Base-by-base conservation (phyloP, 2,888 invertebrate species). In the Sminthurinus aureus region DNA sequence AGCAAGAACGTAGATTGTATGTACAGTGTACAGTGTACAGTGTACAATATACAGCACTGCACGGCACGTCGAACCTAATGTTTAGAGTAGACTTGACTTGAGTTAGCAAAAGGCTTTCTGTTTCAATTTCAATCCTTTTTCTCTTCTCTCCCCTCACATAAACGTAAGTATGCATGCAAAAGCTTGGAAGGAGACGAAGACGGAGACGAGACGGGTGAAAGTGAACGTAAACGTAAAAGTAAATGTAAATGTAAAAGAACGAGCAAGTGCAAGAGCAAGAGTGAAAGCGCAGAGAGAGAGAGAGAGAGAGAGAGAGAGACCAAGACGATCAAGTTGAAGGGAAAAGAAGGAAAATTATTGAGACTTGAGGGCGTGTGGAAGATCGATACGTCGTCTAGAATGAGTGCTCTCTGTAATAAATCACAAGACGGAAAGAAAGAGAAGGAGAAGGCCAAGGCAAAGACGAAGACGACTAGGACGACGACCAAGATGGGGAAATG, bases 381-480 rank as follows among this genome's bases (percentile, higher is more conserved):
- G 85, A 83, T 83, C 85, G 81, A 85, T 83, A 82, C 69, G 81
- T 84, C 84, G 79, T 78, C 83, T 81, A 78, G 82, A 85, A 85
- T 83, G 85, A 83, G 80, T 82, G 83, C 80, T 75, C 71, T 73
- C 66, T 79, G 84, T 84, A 84, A 87, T 87, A 87, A 87, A 87
- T 87, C 86, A 87, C 81, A 85, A 82, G 83, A 81, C 66, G 82
- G 84, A 80, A 71, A 84, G 84, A 66, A 52, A 84, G 83, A 73
- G 13, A 22, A 64, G 9, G 58, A 50, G 52, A 73, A 52, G 13
- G 76, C n/a, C n/a, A n/a, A n/a, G n/a, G n/a, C n/a, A 69, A 69
- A 69, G 69, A n/a, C n/a, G n/a, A 69, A 69, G 20, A 73, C n/a
- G n/a, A n/a, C n/a, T n/a, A n/a, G n/a, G n/a, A n/a, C n/a, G 73